phyloP scores from a whole-genome alignment of 2,797 vertebrate species.

The Enteromius thamalakanensis region DNA sequence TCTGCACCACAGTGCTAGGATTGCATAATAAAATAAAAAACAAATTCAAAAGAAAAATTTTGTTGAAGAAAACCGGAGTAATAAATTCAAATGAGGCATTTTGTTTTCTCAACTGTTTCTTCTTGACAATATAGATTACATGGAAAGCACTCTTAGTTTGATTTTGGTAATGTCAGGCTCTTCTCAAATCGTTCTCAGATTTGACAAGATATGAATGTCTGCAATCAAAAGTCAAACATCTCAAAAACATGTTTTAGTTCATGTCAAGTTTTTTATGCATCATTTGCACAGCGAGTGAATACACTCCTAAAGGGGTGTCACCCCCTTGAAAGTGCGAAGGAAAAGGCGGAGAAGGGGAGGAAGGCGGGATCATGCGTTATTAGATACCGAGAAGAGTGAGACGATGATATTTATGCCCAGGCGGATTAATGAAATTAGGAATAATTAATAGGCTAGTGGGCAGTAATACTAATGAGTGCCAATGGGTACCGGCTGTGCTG shows the following conservation, averaged over 20 bases:
- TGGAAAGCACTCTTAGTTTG: not conserved
- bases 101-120: not conserved
- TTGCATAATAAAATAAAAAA: not conserved
- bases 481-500: too few relatives aligned
- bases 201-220: not conserved
- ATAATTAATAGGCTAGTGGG: too few relatives aligned
- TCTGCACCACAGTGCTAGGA: too few relatives aligned
- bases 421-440: too few relatives aligned
- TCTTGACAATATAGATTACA: not conserved
- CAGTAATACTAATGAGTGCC: too few relatives aligned
- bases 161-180: not conserved
- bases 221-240: conserved; percentile 6
- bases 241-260: not conserved
- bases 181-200: conserved; percentile 4
- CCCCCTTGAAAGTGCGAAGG: too few relatives aligned
- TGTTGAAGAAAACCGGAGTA: not conserved
- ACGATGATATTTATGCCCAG: too few relatives aligned
- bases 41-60: not conserved
- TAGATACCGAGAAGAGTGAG: too few relatives aligned
- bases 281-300: not conserved
- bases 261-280: conserved; percentile 19
- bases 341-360: too few relatives aligned
- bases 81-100: not conserved
- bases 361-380: too few relatives aligned
- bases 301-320: too few relatives aligned